These are phyloP conservation scores for Trileptium ribeirensis DNA, from an alignment of 2,888 invertebrate genomes.

Conservation along the genomic window DNA sequence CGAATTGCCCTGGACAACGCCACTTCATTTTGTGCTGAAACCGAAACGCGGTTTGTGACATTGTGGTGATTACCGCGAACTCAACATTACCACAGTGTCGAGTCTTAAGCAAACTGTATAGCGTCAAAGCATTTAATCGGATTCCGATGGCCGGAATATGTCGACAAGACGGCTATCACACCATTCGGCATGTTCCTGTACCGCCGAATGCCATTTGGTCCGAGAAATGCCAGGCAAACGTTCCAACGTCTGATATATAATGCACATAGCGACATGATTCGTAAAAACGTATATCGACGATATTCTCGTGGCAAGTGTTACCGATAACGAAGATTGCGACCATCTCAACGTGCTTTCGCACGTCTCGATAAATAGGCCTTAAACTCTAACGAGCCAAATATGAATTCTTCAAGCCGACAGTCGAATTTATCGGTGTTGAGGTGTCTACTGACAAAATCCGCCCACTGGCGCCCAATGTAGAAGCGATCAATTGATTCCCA, in stretches of 20 bases:
- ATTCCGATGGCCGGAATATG: background rate
- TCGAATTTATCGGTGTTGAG: background rate
- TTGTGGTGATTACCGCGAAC: background rate
- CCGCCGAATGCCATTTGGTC: background rate
- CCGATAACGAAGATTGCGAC: background rate
- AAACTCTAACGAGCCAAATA: background rate
- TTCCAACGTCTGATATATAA: background rate
- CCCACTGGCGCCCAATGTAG: background rate
- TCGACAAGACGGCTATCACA: background rate
- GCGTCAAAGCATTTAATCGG: background rate
- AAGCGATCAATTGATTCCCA: background rate
- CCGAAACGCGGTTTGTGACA: background rate
- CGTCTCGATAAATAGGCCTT: background rate
- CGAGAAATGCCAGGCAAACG: background rate
- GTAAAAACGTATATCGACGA: background rate
- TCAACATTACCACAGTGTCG: background rate
- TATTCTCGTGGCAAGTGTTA: background rate
- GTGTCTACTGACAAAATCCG: background rate
- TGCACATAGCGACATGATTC: too few relatives aligned
- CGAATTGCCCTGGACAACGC: background rate
- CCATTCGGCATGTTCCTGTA: background rate
- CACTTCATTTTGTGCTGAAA: background rate
- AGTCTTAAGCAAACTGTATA: background rate
- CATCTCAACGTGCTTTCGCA: background rate
- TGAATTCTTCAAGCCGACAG: background rate